phyloP scores from a whole-genome alignment of 2,888 invertebrate genomes.

The Sminthurides aquaticus region DNA sequence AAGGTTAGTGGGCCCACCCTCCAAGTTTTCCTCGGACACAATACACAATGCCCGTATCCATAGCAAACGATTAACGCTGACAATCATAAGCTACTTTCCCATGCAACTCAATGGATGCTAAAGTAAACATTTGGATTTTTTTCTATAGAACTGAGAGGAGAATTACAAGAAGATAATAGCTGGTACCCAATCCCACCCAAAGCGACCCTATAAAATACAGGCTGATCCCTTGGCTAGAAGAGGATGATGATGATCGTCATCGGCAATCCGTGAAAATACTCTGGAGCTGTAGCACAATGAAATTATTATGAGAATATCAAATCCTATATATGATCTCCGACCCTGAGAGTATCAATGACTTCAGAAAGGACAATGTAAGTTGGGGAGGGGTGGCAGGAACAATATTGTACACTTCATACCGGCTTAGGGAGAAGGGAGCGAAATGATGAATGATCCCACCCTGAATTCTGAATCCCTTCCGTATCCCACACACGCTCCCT shows the following conservation, averaged over 20 bases:
- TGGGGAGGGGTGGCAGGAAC: slow-evolving; percentile 28
- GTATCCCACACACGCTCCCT: slow-evolving; percentile 21
- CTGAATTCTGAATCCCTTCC: slow-evolving; percentile 24
- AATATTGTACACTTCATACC: slow-evolving; percentile 40
- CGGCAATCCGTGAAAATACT: slow-evolving; percentile 2
- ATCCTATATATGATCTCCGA: too few species aligned
- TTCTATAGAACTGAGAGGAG: neutral
- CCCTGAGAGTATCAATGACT: too few species aligned
- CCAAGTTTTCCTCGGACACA: too few species aligned
- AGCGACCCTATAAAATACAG: slow-evolving; percentile 15
- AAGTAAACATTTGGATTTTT: neutral
- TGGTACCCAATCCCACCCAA: slow-evolving; percentile 1
- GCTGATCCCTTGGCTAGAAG: too few species aligned
- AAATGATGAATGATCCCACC: slow-evolving; percentile 33
- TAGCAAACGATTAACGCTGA: neutral
- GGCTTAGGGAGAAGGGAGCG: slow-evolving; percentile 15
- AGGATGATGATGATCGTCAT: too few species aligned
- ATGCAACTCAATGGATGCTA: neutral
- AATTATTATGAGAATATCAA: slow-evolving; percentile 15
- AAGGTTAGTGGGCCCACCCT: too few species aligned
- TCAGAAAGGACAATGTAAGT: too few species aligned
- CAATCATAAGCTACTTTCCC: slow-evolving; percentile 4
- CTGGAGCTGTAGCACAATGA: too few species aligned
- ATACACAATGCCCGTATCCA: too few species aligned
- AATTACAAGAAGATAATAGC: neutral